A percentile compares a stretch with the other conserved stretches of the same genome.
phyloP scores from a whole-genome alignment of 2,888 invertebrate species.

The Volucella inanis region DNA sequence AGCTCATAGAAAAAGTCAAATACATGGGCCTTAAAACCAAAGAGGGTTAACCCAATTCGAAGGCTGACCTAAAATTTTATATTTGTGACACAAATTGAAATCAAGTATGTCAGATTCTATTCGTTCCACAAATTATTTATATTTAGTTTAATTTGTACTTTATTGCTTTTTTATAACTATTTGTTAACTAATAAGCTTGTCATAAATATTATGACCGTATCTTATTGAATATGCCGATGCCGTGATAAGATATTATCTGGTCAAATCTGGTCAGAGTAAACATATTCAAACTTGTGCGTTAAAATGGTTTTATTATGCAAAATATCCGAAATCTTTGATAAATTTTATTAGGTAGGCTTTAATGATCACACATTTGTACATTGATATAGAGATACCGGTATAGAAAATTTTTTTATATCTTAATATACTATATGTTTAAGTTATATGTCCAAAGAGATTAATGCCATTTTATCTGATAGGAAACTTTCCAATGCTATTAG shows the following conservation, averaged over 20 bases:
- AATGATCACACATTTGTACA: slow-evolving; percentile 19
- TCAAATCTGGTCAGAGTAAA: background rate
- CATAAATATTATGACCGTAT: slow-evolving; percentile 36
- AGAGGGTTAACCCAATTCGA: background rate
- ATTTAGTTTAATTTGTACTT: slow-evolving; percentile 27
- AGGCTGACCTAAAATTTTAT: background rate
- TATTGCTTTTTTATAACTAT: slow-evolving; percentile 29
- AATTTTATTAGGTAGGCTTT: slow-evolving; percentile 26
- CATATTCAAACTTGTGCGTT: slow-evolving; percentile 15
- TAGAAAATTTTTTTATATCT: background rate
- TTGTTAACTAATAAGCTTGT: slow-evolving; percentile 19
- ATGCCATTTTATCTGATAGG: slow-evolving; percentile 14
- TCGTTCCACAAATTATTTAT: slow-evolving; percentile 1
- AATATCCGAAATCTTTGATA: slow-evolving; percentile 1
- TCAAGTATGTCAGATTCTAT: background rate
- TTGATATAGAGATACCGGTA: background rate
- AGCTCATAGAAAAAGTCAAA: no score
- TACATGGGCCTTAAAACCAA: no score
- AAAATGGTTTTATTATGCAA: background rate
- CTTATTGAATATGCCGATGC: slow-evolving; percentile 33
- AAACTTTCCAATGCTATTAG: background rate
- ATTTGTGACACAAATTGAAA: slow-evolving; percentile 3
- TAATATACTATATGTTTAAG: background rate
- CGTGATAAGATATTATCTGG: background rate
- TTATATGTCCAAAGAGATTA: slow-evolving; percentile 1